Conservation (phyloP, 2,888 invertebrate species). For the Drosophila paramelanica region DNA sequence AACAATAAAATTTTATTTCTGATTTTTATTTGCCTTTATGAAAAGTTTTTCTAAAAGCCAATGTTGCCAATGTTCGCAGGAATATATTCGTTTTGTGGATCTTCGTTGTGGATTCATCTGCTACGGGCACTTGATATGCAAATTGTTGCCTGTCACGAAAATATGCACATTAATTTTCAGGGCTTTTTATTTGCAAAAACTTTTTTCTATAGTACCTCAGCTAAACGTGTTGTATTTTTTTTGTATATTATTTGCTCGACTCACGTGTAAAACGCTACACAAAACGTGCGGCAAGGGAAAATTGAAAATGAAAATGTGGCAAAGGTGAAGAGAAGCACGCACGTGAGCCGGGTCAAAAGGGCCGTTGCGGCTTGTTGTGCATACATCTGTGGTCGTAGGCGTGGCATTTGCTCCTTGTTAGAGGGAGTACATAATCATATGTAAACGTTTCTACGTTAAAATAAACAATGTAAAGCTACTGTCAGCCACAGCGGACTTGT, state of each 20-base stretch:
- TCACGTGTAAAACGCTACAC: slow-evolving; percentile 64
- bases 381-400: slow-evolving; percentile 3
- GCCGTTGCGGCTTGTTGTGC: slow-evolving; percentile 11
- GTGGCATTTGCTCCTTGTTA: slow-evolving; percentile 29
- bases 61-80: slow-evolving; percentile 16
- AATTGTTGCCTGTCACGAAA: slow-evolving; percentile 70
- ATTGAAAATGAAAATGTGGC: slow-evolving; percentile 48
- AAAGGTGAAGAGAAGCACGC: background rate
- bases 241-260: slow-evolving; percentile 22
- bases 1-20: slow-evolving; percentile 36
- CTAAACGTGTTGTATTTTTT: background rate
- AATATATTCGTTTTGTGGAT: slow-evolving; percentile 35
- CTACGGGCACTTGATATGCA: slow-evolving; percentile 69
- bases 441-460: slow-evolving; percentile 41
- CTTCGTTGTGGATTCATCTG: slow-evolving; percentile 16
- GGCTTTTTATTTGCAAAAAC: slow-evolving; percentile 43
- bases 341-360: slow-evolving; percentile 22
- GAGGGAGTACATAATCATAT: slow-evolving; percentile 47
- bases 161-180: slow-evolving; percentile 75
- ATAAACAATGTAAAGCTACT: slow-evolving; percentile 44
- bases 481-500: slow-evolving; percentile 26
- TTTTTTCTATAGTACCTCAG: slow-evolving; percentile 16
- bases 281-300: slow-evolving; percentile 48
- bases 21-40: slow-evolving; percentile 11
- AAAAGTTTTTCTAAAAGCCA: slow-evolving; percentile 18